Base-by-base conservation (phyloP, 1,140 invertebrate genomes). In the Pemphigus obesinymphae region DNA sequence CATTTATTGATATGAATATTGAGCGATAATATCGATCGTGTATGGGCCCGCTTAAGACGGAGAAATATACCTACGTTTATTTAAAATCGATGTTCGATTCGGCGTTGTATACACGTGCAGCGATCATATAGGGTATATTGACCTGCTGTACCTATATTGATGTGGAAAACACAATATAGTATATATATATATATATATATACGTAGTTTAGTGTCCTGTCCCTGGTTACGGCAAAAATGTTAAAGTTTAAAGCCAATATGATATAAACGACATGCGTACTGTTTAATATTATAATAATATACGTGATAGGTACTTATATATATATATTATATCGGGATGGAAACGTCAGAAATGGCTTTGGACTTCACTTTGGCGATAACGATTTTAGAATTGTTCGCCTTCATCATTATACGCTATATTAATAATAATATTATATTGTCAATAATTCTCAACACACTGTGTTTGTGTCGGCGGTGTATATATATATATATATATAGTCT, bases 71-170 rank as follows among this genome's bases (percentile, higher is more conserved):
- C n/a, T n/a, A n/a, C n/a, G n/a, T n/a, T n/a, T n/a, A n/a, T n/a
- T n/a, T n/a, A n/a, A n/a, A 70, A n/a, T 70, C 37, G 66, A 43
- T 70, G 43, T 70, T 70, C 15, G 37, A 70, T 37, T 70, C 31
- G 2, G 37, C 43, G 37, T 70, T 70, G 26, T 50, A 50, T n/a
- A n/a, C n/a, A n/a, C n/a, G n/a, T 31, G 43, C 43, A 50, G 15
- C 31, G 45, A 34, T 75, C 50, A n/a, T n/a, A n/a, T n/a, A n/a
- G n/a, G n/a, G n/a, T n/a, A n/a, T n/a, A n/a, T 53, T 45, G 45
- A 75, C 50, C 31, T 75, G 53, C 45, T 11, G 72, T 34, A 45
- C 72, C n/a, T n/a, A n/a, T n/a, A 50, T 11, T 50, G 26, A 2
- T 10, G 45, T 48, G 45, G 29, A 31, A 75, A 75, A 75, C 45